Evolutionary conservation across 2,797 vertebrate genomes (phyloP).

Genomic region (Zenarchopterus dispar): DNA sequence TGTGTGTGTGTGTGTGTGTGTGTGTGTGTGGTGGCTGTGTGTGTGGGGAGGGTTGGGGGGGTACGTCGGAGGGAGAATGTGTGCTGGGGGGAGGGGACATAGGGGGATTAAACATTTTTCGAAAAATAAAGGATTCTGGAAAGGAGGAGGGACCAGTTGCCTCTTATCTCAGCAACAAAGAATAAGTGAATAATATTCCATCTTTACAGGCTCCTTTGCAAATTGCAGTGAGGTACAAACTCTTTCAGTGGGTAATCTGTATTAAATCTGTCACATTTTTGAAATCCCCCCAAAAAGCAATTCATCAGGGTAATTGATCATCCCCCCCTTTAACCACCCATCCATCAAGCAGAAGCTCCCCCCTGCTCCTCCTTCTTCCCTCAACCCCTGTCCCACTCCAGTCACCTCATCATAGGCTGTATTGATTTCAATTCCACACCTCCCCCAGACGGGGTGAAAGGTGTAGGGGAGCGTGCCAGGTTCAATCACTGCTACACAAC

Average conservation of each 20-base stretch:
- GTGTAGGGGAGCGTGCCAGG: constrained; percentile 58
- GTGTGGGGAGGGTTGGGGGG: constrained; percentile 24
- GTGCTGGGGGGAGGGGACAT: constrained; percentile 30
- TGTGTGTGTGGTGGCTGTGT: too few species aligned
- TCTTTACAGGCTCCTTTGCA: constrained; percentile 41
- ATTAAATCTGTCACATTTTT: constrained; percentile 58
- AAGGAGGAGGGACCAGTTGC: constrained; percentile 73
- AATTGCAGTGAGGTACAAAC: constrained; percentile 33
- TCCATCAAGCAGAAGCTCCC: constrained; percentile 54
- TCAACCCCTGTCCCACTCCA: constrained; percentile 43
- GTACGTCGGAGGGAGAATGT: constrained; percentile 59
- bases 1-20: constrained; percentile 35
- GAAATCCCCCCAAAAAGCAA: constrained; percentile 65
- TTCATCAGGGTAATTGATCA: constrained; percentile 78
- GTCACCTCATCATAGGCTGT: constrained; percentile 71
- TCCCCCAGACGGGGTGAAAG: constrained; percentile 57
- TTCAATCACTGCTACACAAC: constrained; percentile 46
- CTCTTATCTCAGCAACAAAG: constrained; percentile 70
- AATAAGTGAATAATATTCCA: constrained; percentile 65
- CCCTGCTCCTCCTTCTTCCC: background rate
- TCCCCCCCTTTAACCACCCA: constrained; percentile 68
- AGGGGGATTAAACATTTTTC: constrained; percentile 78
- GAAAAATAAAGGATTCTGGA: constrained; percentile 67
- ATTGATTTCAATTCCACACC: constrained; percentile 77
- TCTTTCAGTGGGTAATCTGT: constrained; percentile 25